Base-by-base conservation (phyloP, 1,140 invertebrate species). In the Drosophila nebulosa region DNA sequence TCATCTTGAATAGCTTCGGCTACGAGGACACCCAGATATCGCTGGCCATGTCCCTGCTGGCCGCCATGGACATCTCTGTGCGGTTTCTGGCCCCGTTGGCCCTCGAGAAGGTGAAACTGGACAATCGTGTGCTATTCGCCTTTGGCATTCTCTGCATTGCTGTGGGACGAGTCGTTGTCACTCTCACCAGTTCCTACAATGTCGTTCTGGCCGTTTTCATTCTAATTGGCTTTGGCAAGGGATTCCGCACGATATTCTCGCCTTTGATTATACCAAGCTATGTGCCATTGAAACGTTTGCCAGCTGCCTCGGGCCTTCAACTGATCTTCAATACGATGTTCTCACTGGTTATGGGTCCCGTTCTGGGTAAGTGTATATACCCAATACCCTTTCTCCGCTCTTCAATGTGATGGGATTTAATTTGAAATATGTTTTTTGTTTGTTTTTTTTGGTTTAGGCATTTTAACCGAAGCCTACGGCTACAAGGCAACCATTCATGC, bases 221-320 rank as follows among this genome's bases (percentile, higher is more conserved):
- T 5, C 55, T 91, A 0, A 91, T 96, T 32, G 95, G 95, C 5
- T 90, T 95, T 1, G 93, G 94, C 27, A 96, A 95, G 91, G 95
- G 95, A 0, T 91, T 95, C 14, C 92, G 95, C 60, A 94, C 95
- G 39, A 95, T 96, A 0, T 95, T 95, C 78, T 94, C 95, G 88
- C 93, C 94, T 3, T 90, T 95, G 3, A 93, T 96, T 3, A 94
- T 96, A 66, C 94, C 95, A 1, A 94, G 93, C 80, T 94, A 95
- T 76, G 94, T 95, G 5, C 93, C 94, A 0, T 75, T 95, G 21
- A 93, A 94, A 18, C 92, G 93, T 50, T 76, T 95, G 56, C 92
- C 94, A 2, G 94, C 94, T 36, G 94, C 95, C 16, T 93, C 93
- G 1, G 93, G 94, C 0, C 93, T 95, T 36, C 94, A 95, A 84